A percentile compares a stretch with the other conserved stretches of the same genome.
phyloP scores from a whole-genome alignment of 1,140 invertebrate species.

The Pogonomyrmex barbatus region DNA sequence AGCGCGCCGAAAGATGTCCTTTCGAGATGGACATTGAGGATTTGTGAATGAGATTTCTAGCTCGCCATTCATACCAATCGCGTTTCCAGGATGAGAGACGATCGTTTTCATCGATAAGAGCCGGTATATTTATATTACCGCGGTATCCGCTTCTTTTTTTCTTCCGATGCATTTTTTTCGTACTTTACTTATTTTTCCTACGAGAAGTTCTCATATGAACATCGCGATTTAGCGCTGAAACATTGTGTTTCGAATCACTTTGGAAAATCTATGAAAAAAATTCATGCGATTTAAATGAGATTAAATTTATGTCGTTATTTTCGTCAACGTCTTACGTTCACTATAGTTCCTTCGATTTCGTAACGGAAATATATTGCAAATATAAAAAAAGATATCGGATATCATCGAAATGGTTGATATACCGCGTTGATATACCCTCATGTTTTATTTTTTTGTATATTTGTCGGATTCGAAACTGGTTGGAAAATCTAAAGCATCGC shows the following conservation, averaged over 20 bases:
- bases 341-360: neutral
- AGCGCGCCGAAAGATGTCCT: conserved; percentile 74
- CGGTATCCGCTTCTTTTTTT: conserved; percentile 78
- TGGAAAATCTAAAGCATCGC: conserved; percentile 49
- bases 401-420: conserved; percentile 12
- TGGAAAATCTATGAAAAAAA: neutral
- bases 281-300: neutral
- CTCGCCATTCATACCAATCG: conserved; percentile 65
- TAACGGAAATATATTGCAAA: neutral
- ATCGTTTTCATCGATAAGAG: conserved; percentile 77
- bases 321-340: neutral
- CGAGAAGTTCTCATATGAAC: neutral
- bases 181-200: conserved; percentile 20
- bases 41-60: conserved; percentile 81
- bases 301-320: conserved; percentile 9
- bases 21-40: conserved; percentile 73
- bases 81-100: conserved; percentile 54
- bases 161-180: conserved; percentile 56
- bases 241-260: neutral
- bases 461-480: conserved; percentile 40
- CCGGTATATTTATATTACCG: conserved; percentile 79
- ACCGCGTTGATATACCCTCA: conserved; percentile 16
- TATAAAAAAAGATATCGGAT: conserved; percentile 19
- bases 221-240: neutral
- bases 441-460: conserved; percentile 19